Evolutionary conservation across 1,140 invertebrate genomes (phyloP).

Genomic region (Bactericera cockerelli): DNA sequence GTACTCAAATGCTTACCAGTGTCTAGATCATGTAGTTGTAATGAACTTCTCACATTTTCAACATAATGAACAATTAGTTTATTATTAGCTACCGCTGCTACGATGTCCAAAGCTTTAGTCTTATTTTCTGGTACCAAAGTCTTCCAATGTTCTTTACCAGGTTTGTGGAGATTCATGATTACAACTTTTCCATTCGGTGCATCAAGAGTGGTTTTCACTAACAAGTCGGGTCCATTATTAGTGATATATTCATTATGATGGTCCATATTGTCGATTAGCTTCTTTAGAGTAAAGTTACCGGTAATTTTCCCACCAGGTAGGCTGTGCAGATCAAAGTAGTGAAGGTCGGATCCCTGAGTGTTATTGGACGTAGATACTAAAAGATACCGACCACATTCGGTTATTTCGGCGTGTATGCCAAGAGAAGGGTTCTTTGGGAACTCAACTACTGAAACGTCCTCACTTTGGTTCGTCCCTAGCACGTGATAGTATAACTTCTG

Average conservation of each 20-base stretch:
- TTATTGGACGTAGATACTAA: conserved; percentile 47
- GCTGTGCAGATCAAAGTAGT: conserved; percentile 52
- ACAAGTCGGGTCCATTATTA: not conserved
- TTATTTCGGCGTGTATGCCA: conserved; percentile 38
- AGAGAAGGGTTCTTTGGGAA: conserved; percentile 74
- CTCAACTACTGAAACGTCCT: conserved; percentile 80
- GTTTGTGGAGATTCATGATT: not conserved
- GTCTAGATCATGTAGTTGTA: conserved; percentile 63
- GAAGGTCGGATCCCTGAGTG: conserved; percentile 77
- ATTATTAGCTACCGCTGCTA: not conserved
- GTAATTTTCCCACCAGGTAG: conserved; percentile 38
- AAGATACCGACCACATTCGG: conserved; percentile 80
- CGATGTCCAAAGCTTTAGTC: not conserved
- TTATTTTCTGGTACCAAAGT: not conserved
- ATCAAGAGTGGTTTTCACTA: not conserved
- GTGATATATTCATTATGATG: conserved; percentile 67
- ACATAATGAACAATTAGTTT: not conserved
- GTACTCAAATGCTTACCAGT: conserved; percentile 53
- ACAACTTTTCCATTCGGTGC: not conserved
- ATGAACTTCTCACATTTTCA: conserved; percentile 38
- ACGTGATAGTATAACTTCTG: conserved; percentile 91
- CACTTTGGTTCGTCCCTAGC: conserved; percentile 66
- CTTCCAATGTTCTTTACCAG: not conserved
- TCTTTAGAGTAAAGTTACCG: conserved; percentile 46
- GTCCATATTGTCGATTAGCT: conserved; percentile 77